Evolutionary conservation across 2,113 vertebrate genomes (phyloP), one percentile per base, ranked within the genome.

Genomic region (Pterocles gutturalis): DNA sequence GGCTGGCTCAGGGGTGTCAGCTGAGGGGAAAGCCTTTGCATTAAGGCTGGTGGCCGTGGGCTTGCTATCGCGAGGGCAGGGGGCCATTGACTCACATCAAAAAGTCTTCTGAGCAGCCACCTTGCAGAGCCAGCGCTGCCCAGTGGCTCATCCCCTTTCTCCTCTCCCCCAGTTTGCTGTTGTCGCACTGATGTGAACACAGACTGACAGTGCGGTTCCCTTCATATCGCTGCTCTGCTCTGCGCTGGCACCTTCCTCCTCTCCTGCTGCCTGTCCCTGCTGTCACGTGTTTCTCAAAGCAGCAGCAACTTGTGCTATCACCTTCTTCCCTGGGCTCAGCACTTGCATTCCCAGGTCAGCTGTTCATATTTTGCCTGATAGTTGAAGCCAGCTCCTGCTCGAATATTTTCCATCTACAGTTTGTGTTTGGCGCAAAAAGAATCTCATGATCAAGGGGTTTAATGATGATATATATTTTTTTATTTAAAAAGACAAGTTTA

Each of bases 331-430:
- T 43, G 81, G 70, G 49, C 60, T 95, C 71, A 60, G 36, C 38
- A 62, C 53, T 97, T 83, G 45, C 4, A 93, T 93, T 97, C 89
- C 84, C 94, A 83, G 66, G 76, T 93, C 93, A 92, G 49, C 43
- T 53, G 62, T 76, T 94, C 92, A 22, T 67, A 90, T 94, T 83
- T 93, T 71, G 72, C 84, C n/a, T 72, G 46, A 53, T 12, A 91
- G 31, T 41, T 65, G 80, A 76, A 71, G 89, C 87, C 76, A 95
- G 78, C 49, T 97, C 91, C 72, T 73, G 62, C 49, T 93, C 49
- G 90, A 54, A 81, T 95, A 89, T 92, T 97, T 98, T 96, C 88
- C 94, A 87, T 84, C 67, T 89, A 85, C 86, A 91, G 57, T 84
- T 97, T 78, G 94, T 85, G 45, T 89, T 96, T 93, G 89, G 89